Evolutionary conservation across 2,797 vertebrate genomes (phyloP).

Genomic region (Mormyrus proboscirostris): DNA sequence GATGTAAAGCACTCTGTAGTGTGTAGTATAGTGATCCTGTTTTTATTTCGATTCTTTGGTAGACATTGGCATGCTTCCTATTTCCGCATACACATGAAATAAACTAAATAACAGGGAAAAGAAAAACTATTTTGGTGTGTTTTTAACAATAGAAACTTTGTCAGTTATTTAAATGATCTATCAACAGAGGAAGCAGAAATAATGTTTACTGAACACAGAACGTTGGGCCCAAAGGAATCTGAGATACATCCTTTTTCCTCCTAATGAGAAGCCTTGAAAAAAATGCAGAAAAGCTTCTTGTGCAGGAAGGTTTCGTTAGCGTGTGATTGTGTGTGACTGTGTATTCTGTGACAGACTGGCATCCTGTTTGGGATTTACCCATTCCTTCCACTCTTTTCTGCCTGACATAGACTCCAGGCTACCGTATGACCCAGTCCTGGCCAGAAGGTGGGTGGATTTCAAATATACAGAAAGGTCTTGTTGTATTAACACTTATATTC

Average conservation of each 20-base stretch:
- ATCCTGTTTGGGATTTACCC: background rate
- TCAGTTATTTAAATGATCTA: background rate
- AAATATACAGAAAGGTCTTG: background rate
- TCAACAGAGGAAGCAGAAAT: conserved; percentile 20
- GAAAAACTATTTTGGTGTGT: background rate
- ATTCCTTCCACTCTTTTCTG: background rate
- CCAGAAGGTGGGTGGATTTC: background rate
- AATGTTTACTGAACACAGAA: background rate
- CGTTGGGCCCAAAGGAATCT: background rate
- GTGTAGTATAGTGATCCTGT: background rate
- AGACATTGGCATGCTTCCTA: background rate
- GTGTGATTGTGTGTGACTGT: background rate
- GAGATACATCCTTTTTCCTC: background rate
- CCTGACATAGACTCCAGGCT: background rate
- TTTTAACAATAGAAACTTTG: background rate
- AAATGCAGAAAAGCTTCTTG: background rate
- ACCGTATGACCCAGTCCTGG: background rate
- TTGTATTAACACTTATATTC: background rate
- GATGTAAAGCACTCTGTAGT: background rate
- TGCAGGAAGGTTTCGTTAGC: background rate
- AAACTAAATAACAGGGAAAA: background rate
- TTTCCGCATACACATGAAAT: background rate
- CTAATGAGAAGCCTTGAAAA: background rate
- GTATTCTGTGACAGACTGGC: background rate
- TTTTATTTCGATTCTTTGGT: background rate